These are phyloP conservation scores for Sycophaga agraensis DNA, from an alignment of 1,140 invertebrate genomes.

Conservation along the genomic window DNA sequence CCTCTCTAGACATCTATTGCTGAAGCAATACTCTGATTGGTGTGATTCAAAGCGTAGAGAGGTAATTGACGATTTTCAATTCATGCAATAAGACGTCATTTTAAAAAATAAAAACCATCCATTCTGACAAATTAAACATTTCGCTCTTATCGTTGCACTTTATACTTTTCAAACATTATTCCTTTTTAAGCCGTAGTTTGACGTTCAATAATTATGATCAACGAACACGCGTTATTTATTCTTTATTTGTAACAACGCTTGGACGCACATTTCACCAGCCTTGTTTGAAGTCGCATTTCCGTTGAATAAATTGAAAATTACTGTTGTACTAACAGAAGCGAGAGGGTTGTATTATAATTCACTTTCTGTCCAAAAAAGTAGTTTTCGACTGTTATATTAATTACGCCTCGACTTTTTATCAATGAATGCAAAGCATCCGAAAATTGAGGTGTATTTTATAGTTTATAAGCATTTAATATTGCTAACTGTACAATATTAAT, in stretches of 20 bases:
- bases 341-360: not conserved
- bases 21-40: slow-evolving; percentile 12
- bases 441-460: not conserved
- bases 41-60: slow-evolving; percentile 30
- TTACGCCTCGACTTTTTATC: slow-evolving; percentile 14
- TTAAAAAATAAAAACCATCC: slow-evolving; percentile 13
- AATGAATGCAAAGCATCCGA: slow-evolving; percentile 17
- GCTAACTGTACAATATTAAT: slow-evolving; percentile 12
- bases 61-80: slow-evolving; percentile 39
- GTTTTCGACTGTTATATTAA: slow-evolving; percentile 12
- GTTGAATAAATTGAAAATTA: slow-evolving; percentile 22
- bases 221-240: slow-evolving; percentile 20
- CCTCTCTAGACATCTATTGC: slow-evolving; percentile 9
- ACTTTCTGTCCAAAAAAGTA: slow-evolving; percentile 2
- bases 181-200: slow-evolving; percentile 14
- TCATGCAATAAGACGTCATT: slow-evolving; percentile 23
- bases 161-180: slow-evolving; percentile 3
- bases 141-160: not conserved
- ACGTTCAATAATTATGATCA: slow-evolving; percentile 21
- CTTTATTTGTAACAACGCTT: slow-evolving; percentile 19
- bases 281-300: slow-evolving; percentile 26
- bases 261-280: slow-evolving; percentile 28
- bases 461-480: slow-evolving; percentile 14
- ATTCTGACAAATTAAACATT: not conserved
- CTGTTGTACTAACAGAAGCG: not conserved